Conservation (phyloP, 2,113 vertebrate genomes). For the Microcebus griseorufus region DNA sequence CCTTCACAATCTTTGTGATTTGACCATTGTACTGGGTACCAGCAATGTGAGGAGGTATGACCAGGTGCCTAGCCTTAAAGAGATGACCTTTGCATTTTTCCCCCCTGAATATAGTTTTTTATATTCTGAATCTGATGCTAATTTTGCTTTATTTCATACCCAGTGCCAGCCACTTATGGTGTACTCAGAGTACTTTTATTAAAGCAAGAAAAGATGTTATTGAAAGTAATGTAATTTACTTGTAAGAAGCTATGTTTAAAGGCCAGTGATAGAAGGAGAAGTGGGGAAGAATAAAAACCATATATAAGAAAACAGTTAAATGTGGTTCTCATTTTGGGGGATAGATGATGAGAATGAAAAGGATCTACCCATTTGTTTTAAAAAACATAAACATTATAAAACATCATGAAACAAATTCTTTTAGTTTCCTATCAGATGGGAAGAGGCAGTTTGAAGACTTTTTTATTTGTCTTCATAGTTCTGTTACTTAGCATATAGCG, state of each 20-base stretch:
- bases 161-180: background rate
- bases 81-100: background rate
- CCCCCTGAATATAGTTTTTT: background rate
- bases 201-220: conserved; percentile 15
- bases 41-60: background rate
- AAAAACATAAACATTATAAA: background rate
- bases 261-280: background rate
- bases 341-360: background rate
- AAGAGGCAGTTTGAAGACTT: conserved; percentile 16
- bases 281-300: background rate
- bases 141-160: conserved; percentile 27
- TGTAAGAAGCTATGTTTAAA: conserved; percentile 8
- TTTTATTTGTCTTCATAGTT: background rate
- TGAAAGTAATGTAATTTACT: background rate
- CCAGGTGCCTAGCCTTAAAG: background rate
- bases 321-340: background rate
- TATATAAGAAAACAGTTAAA: background rate
- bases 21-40: background rate
- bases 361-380: background rate
- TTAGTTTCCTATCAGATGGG: background rate
- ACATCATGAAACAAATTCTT: background rate
- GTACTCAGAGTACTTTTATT: background rate
- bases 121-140: conserved; percentile 16
- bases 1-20: background rate
- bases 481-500: background rate